A percentile compares a stretch with the other conserved stretches of the same genome.
These are phyloP conservation scores for Xyrauchen texanus DNA, from an alignment of 2,113 vertebrate genomes.

Conservation along the genomic window DNA sequence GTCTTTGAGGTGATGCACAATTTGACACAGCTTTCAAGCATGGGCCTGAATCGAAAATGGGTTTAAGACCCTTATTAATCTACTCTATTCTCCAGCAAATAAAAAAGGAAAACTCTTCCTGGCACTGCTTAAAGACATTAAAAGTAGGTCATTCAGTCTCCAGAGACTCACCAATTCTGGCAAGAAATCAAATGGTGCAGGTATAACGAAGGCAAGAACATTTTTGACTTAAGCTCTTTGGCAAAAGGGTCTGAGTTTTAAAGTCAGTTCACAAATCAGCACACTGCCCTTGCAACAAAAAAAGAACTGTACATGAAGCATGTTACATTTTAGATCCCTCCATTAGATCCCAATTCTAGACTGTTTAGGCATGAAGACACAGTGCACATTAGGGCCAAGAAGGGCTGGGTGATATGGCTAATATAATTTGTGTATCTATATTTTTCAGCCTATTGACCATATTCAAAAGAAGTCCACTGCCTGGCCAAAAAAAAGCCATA, in stretches of 20 bases:
- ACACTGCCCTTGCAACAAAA: not conserved
- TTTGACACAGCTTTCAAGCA: constrained; percentile 67
- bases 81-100: constrained; percentile 66
- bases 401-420: no score
- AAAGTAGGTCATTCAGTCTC: constrained; percentile 80
- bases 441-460: no score
- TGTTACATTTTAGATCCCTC: not conserved
- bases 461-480: no score
- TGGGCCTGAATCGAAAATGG: constrained; percentile 53
- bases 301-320: not conserved
- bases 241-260: constrained; percentile 46
- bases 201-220: constrained; percentile 63
- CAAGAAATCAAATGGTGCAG: constrained; percentile 71
- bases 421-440: no score
- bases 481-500: no score
- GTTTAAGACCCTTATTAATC: constrained; percentile 70
- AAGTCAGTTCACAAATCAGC: constrained; percentile 33
- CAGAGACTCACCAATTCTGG: constrained; percentile 75
- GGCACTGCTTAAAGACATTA: constrained; percentile 71
- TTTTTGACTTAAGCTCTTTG: constrained; percentile 50
- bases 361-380: constrained; percentile 4
- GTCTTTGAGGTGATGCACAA: constrained; percentile 57
- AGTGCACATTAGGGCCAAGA: no score
- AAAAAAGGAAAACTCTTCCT: constrained; percentile 60
- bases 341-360: no score